Conservation (phyloP, 2,888 invertebrate species). For the Nomada goodeniana region DNA sequence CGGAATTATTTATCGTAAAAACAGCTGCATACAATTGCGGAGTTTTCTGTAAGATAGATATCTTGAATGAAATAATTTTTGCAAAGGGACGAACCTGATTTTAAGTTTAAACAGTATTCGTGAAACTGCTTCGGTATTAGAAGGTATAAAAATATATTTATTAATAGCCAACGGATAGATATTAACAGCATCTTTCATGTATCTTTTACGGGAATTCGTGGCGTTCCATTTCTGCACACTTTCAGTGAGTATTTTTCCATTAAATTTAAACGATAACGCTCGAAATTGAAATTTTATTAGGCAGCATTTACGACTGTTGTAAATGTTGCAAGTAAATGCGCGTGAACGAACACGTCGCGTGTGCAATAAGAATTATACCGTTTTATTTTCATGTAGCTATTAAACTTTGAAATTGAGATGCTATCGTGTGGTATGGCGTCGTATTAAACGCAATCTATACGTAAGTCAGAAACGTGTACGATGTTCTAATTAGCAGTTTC, state of each 20-base stretch:
- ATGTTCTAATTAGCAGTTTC: conserved; percentile 33
- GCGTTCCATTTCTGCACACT: background rate
- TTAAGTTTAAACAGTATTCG: background rate
- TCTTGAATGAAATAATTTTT: background rate
- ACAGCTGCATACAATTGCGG: background rate
- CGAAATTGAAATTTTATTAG: conserved; percentile 32
- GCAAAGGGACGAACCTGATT: too few species aligned
- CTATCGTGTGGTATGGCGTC: conserved; percentile 15
- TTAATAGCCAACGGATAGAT: background rate
- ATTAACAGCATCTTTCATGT: background rate
- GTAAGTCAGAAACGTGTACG: background rate
- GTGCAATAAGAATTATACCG: conserved; percentile 28
- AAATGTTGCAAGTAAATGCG: conserved; percentile 13
- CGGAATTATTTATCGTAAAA: too few species aligned
- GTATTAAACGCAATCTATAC: conserved; percentile 32
- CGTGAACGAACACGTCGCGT: conserved; percentile 31
- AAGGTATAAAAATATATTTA: background rate
- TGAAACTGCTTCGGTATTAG: background rate
- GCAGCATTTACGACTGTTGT: conserved; percentile 10
- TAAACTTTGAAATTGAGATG: conserved; percentile 35
- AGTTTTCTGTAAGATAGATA: too few species aligned
- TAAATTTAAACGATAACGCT: conserved; percentile 1
- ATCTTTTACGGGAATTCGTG: background rate
- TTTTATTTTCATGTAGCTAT: conserved; percentile 39
- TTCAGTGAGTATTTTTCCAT: background rate